Base-by-base conservation (phyloP, 2,113 vertebrate species). In the Malurus cyaneus region DNA sequence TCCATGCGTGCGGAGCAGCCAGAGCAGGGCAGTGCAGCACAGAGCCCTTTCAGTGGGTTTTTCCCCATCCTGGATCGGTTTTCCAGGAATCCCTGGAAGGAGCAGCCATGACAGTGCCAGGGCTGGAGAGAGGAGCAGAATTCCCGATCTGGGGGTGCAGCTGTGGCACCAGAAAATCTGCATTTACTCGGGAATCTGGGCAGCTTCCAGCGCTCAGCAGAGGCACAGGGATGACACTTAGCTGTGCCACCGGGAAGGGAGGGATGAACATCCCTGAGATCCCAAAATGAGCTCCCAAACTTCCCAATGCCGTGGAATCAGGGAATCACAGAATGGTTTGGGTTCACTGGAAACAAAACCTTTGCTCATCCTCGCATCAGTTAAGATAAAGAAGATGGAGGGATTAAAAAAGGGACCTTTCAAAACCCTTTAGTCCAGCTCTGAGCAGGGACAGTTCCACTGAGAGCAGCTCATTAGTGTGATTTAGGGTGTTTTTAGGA, bases 121-220 rank as follows among this genome's bases (percentile, higher is more conserved):
- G 31, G 18, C 8, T 74, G 61, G 50, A 54, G 49, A 3, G 5
- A 42, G 49, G 52, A 57, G 18, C 18, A 8, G 66, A 8, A 16
- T 5, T 36, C 7, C 76, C 8, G 26, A 12, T 7, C 25, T 9
- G 49, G 34, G 34, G 3, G 3, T 28, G 32, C 56, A 19, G 57
- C 62, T 6, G 4, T 0, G 57, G 26, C 39, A 12, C 7, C 9
- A 70, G 29, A 54, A 47, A 49, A 59, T 3, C 10, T 31, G 70
- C 4, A 34, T 31, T 52, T 24, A 12, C 3, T 1, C 5, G 29
- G 53, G 32, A 60, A 44, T n/a, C 0, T 0, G 8, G 3, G 56
- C 44, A 8, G 17, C 28, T 15, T 31, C 19, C 19, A 57, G 29
- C 14, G 0, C 39, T 71, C 42, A 36, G 67, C 10, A 50, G 1